Conservation (phyloP, 1,140 invertebrate species). For the Macrocentrus cingulum region DNA sequence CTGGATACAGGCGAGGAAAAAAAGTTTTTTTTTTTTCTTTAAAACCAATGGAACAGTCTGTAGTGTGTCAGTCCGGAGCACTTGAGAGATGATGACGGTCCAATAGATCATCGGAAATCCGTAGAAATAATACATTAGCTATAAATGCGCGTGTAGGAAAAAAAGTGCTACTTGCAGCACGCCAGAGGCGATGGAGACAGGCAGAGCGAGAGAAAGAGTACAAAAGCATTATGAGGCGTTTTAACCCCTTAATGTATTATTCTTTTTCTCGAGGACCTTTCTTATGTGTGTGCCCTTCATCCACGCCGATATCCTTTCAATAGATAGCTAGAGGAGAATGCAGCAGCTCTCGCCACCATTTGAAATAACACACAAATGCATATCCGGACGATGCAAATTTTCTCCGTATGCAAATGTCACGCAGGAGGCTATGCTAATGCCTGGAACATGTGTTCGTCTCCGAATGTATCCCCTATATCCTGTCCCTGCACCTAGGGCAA, state of each 20-base stretch:
- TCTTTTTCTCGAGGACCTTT: slow-evolving; percentile 41
- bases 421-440: slow-evolving; percentile 54
- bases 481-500: slow-evolving; percentile 31
- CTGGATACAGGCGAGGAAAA: too few species aligned
- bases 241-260: slow-evolving; percentile 58
- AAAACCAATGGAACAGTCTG: too few species aligned
- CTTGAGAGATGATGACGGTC: slow-evolving; percentile 29
- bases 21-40: too few species aligned
- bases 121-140: slow-evolving; percentile 37
- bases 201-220: slow-evolving; percentile 25
- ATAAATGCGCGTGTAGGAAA: slow-evolving; percentile 41
- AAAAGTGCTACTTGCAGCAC: slow-evolving; percentile 39
- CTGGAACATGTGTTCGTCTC: slow-evolving; percentile 56
- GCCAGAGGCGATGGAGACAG: too few species aligned
- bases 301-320: slow-evolving; percentile 45
- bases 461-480: slow-evolving; percentile 43
- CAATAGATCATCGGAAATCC: slow-evolving; percentile 5
- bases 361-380: slow-evolving; percentile 42
- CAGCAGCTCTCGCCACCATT: not conserved
- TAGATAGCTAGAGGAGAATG: slow-evolving; percentile 37
- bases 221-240: slow-evolving; percentile 54
- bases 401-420: slow-evolving; percentile 53
- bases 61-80: slow-evolving; percentile 23
- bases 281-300: slow-evolving; percentile 29
- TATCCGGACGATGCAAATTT: slow-evolving; percentile 54